These are phyloP conservation scores for Synergus japonicus DNA, from an alignment of 2,888 invertebrate species.

Conservation along the genomic window DNA sequence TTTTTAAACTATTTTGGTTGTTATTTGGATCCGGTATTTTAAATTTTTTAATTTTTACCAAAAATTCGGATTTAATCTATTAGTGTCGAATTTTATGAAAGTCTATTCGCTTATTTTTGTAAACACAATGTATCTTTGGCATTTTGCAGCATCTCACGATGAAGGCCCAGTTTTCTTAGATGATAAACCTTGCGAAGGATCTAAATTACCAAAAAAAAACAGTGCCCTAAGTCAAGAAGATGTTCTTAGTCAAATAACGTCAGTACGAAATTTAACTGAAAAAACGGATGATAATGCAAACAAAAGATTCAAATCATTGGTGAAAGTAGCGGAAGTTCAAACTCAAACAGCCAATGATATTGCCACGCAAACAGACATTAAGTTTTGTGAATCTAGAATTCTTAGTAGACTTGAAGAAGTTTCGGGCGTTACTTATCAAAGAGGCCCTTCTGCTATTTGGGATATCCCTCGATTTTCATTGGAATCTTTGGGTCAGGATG, in stretches of 20 bases:
- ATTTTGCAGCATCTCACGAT: constrained; percentile 1
- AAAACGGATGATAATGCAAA: constrained; percentile 53
- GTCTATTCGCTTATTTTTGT: background rate
- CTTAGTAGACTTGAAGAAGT: constrained; percentile 61
- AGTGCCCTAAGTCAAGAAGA: background rate
- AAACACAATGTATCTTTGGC: background rate
- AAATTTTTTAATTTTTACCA: too few relatives aligned
- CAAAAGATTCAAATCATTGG: constrained; percentile 59
- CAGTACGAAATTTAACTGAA: constrained; percentile 34
- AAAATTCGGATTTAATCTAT: too few relatives aligned
- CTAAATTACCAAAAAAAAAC: constrained; percentile 43
- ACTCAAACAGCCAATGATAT: constrained; percentile 76
- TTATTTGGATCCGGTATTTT: too few relatives aligned
- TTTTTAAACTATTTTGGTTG: too few relatives aligned
- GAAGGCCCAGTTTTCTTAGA: constrained; percentile 36
- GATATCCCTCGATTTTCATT: constrained; percentile 67
- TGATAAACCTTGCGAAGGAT: constrained; percentile 44
- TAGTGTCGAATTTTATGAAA: too few relatives aligned
- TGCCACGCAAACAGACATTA: constrained; percentile 73
- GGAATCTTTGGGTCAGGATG: constrained; percentile 68
- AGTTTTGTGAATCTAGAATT: constrained; percentile 52
- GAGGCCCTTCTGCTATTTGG: constrained; percentile 55
- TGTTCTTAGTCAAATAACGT: background rate
- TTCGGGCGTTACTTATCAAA: constrained; percentile 64
- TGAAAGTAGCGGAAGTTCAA: constrained; percentile 73